Evolutionary conservation across 2,113 vertebrate species (phyloP).

Genomic region (Caranx ignobilis): DNA sequence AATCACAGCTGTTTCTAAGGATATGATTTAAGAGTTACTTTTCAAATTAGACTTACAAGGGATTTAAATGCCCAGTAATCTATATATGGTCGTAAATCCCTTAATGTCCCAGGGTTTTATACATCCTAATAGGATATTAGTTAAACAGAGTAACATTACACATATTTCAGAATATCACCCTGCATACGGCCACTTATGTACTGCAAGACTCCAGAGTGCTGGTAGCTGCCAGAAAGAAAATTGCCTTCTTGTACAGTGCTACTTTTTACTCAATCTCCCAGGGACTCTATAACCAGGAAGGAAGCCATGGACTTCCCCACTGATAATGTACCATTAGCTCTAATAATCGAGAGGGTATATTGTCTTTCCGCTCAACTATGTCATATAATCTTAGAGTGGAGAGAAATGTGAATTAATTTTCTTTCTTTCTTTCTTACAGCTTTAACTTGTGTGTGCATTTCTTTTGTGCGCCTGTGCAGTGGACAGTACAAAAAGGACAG

Average conservation of each 20-base stretch:
- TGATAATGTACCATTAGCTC: constrained; percentile 36
- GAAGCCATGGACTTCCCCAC: constrained; percentile 35
- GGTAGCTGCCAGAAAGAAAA: constrained; percentile 30
- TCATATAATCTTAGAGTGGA: not conserved
- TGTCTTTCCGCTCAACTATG: constrained; percentile 5
- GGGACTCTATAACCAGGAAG: constrained; percentile 16
- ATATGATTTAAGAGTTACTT: not conserved
- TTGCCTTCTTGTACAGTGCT: not conserved
- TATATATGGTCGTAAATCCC: not conserved
- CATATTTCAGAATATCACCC: constrained; percentile 4
- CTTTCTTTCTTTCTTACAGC: not conserved
- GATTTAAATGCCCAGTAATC: not conserved
- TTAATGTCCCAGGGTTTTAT: not conserved
- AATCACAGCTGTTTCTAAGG: not conserved
- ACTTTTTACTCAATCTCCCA: constrained; percentile 7
- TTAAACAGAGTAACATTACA: not conserved
- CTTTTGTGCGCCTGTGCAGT: not conserved
- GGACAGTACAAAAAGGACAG: not conserved
- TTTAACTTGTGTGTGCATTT: not conserved
- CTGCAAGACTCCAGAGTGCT: constrained; percentile 12
- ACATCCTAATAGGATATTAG: not conserved
- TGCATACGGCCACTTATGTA: constrained; percentile 4
- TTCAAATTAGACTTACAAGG: not conserved
- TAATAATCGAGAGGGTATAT: constrained; percentile 42
- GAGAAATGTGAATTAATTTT: not conserved